Conservation (phyloP, 2,113 vertebrate species). For the Podocnemis expansa region DNA sequence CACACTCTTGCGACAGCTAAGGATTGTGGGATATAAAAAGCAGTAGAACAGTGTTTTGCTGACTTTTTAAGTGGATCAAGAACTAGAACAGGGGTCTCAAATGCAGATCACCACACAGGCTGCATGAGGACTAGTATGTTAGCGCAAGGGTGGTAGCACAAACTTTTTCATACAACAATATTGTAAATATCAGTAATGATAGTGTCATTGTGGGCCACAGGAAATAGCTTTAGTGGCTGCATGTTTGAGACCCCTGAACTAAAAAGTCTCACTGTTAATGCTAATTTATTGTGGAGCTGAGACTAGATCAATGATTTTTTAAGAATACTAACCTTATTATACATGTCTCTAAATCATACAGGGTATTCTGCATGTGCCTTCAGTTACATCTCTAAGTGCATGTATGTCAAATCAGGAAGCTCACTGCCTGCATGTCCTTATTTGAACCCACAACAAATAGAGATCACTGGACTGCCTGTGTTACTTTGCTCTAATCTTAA, state of each 20-base stretch:
- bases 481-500: not conserved
- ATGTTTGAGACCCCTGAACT: too few species aligned
- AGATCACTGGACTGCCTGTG: not conserved
- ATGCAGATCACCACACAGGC: too few species aligned
- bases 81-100: too few species aligned
- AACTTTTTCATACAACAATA: too few species aligned
- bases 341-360: accelerated
- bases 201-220: too few species aligned
- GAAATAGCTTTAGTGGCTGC: too few species aligned
- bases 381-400: not conserved
- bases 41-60: not conserved
- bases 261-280: not conserved
- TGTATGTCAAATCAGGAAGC: not conserved
- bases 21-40: accelerated
- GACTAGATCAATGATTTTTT: not conserved
- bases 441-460: not conserved
- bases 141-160: too few species aligned
- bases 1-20: not conserved
- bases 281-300: not conserved
- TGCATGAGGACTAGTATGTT: too few species aligned
- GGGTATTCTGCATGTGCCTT: not conserved
- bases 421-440: constrained; percentile 16
- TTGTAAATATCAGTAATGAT: too few species aligned
- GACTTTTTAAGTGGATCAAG: not conserved
- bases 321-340: not conserved